phyloP scores from a whole-genome alignment of 2,113 vertebrate genomes.

The Apodemus speciosus region DNA sequence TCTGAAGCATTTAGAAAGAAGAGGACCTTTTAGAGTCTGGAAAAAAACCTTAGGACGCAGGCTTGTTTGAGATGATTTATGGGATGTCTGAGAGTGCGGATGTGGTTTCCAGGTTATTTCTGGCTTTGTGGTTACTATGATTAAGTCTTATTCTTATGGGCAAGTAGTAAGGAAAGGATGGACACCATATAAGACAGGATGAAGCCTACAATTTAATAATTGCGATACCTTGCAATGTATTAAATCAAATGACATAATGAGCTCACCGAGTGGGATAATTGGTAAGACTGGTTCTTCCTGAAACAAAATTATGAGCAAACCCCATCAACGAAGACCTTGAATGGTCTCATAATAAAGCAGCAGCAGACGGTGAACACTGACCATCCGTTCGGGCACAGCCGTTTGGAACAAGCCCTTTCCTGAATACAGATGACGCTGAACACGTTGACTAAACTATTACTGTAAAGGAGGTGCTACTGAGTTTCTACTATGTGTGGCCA shows the following conservation, averaged over 20 bases:
- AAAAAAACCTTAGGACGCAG: conserved; percentile 8
- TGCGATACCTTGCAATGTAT: neutral
- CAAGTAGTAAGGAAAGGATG: conserved; percentile 30
- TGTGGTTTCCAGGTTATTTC: conserved; percentile 56
- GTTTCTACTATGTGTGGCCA: neutral
- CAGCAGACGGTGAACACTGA: neutral
- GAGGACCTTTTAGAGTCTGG: neutral
- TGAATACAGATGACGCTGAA: neutral
- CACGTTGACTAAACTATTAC: neutral
- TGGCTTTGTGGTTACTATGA: conserved; percentile 41
- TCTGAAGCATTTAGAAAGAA: conserved; percentile 1
- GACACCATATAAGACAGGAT: neutral
- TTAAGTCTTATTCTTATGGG: conserved; percentile 21
- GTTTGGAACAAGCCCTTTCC: neutral
- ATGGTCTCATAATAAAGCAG: neutral
- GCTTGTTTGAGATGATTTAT: conserved; percentile 40
- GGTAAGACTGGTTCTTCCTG: neutral
- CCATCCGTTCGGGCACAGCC: neutral
- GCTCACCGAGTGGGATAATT: neutral
- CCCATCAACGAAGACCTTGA: neutral
- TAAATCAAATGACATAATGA: neutral
- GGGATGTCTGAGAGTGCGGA: neutral
- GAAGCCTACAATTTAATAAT: conserved; percentile 38
- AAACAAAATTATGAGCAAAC: conserved; percentile 12
- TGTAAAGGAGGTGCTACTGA: neutral